These are phyloP conservation scores for Halichoerus grypus DNA, from an alignment of 2,113 vertebrate genomes.

Conservation along the genomic window DNA sequence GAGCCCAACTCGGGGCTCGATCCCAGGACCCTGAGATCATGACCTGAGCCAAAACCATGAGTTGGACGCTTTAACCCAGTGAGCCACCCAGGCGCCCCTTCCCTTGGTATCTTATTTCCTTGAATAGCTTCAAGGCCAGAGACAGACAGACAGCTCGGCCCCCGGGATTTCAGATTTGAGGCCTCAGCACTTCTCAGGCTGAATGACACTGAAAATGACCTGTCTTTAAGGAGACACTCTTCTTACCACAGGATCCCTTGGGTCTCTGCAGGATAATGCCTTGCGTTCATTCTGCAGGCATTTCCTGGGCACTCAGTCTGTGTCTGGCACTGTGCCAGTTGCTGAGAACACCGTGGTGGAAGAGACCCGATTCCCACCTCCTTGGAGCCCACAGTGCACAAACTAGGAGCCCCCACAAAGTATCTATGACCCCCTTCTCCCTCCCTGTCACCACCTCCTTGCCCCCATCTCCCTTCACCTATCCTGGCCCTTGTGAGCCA, in stretches of 20 bases:
- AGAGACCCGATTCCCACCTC: neutral
- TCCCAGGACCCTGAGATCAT: neutral
- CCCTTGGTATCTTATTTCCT: neutral
- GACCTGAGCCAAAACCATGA: neutral
- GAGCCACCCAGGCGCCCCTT: neutral
- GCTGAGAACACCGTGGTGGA: neutral
- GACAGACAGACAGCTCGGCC: neutral
- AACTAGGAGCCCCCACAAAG: neutral
- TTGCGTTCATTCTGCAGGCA: neutral
- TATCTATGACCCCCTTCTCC: neutral
- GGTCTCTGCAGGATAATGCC: neutral
- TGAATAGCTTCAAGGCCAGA: constrained; percentile 3
- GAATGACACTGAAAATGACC: constrained; percentile 26
- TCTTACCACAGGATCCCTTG: neutral
- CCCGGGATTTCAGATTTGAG: neutral
- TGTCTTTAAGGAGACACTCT: neutral
- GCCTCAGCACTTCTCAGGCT: constrained; percentile 29
- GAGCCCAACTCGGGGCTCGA: neutral
- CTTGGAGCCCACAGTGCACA: neutral
- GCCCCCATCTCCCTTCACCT: neutral
- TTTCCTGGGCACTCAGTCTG: neutral
- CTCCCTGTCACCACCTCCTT: neutral
- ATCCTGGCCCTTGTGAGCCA: neutral
- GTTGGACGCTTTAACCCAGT: neutral
- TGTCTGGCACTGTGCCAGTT: neutral